Percentiles rank a stretch among this genome's conserved stretches.
Evolutionary conservation across 2,797 vertebrate species (phyloP).

Genomic region (Sciurus vulgaris): DNA sequence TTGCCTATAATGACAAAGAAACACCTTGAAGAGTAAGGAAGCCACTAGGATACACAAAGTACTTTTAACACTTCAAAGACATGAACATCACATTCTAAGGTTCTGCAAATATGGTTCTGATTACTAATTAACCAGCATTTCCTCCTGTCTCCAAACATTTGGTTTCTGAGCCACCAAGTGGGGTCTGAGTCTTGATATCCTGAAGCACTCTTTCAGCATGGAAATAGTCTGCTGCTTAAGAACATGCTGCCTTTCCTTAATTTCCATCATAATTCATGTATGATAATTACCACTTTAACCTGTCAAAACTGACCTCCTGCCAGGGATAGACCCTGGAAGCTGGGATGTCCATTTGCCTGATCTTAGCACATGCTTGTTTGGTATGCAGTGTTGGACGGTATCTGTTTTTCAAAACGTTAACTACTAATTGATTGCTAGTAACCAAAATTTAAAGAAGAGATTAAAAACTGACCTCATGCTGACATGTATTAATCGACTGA

Average conservation of each 20-base stretch:
- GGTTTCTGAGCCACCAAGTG: neutral
- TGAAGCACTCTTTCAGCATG: neutral
- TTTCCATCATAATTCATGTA: neutral
- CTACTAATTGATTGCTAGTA: neutral
- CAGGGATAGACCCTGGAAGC: neutral
- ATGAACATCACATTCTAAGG: neutral
- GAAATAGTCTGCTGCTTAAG: neutral
- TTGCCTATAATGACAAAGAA: neutral
- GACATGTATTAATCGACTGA: neutral
- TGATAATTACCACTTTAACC: neutral
- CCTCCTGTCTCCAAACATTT: neutral
- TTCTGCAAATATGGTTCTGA: neutral
- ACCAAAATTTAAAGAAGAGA: neutral
- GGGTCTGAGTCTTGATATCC: neutral
- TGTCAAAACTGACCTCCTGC: neutral
- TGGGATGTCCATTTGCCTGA: fast-evolving
- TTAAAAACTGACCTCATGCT: neutral
- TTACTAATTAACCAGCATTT: neutral
- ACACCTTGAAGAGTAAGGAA: neutral
- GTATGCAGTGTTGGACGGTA: neutral
- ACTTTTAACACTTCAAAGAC: neutral
- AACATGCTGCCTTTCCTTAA: neutral
- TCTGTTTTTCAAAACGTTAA: neutral
- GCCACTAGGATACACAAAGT: neutral
- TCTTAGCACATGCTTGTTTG: neutral